These are phyloP conservation scores for Timandra comae DNA, from an alignment of 2,888 invertebrate species.

Conservation along the genomic window DNA sequence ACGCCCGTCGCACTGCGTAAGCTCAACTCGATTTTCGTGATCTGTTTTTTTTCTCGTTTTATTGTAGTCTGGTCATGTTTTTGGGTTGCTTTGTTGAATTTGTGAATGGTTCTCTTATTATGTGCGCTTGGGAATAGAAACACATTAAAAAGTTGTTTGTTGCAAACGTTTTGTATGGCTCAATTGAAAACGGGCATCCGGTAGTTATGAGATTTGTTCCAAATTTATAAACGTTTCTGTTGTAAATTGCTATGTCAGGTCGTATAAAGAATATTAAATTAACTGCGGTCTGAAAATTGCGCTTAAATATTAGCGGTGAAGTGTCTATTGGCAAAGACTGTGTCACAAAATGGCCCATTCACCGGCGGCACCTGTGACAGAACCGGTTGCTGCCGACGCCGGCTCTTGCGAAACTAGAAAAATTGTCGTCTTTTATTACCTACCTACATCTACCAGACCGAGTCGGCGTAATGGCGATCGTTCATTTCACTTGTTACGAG, in stretches of 20 bases:
- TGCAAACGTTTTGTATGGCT: slow-evolving; percentile 27
- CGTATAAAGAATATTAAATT: slow-evolving; percentile 4
- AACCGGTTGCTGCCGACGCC: slow-evolving; percentile 56
- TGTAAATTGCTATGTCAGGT: slow-evolving; percentile 4
- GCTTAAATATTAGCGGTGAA: slow-evolving; percentile 37
- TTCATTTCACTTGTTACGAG: slow-evolving; percentile 28
- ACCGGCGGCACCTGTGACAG: slow-evolving; percentile 56
- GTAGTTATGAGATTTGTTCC: slow-evolving; percentile 6
- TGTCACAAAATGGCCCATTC: slow-evolving; percentile 45
- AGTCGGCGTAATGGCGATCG: slow-evolving; percentile 34
- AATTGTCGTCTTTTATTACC: slow-evolving; percentile 48
- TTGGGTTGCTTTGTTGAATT: slow-evolving; percentile 67
- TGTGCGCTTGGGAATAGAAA: slow-evolving; percentile 33
- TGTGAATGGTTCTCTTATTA: slow-evolving; percentile 60
- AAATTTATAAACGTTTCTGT: not conserved
- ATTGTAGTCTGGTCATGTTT: slow-evolving; percentile 65
- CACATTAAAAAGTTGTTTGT: slow-evolving; percentile 37
- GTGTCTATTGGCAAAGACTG: slow-evolving; percentile 35
- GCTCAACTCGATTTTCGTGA: slow-evolving; percentile 68
- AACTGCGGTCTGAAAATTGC: slow-evolving; percentile 20
- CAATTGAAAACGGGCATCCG: slow-evolving; percentile 18
- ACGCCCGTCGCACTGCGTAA: slow-evolving; percentile 59
- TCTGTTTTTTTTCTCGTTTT: slow-evolving; percentile 56
- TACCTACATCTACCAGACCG: slow-evolving; percentile 35
- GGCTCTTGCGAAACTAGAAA: slow-evolving; percentile 58